Conservation (phyloP, 2,113 vertebrate genomes). For the Crotalus helleri region DNA sequence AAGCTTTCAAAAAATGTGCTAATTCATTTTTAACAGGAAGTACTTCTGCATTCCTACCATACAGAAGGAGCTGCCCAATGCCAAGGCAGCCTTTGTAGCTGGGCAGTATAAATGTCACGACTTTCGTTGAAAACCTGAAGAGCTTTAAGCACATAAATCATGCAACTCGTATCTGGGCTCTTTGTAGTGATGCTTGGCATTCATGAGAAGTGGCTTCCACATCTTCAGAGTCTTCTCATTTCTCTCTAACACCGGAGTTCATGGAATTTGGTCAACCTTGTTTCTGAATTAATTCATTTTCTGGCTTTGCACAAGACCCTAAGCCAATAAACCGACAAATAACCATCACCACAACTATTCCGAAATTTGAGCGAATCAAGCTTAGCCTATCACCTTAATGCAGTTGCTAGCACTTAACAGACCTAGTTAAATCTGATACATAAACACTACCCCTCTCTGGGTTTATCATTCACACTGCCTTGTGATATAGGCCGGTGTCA, state of each 20-base stretch:
- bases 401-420: neutral
- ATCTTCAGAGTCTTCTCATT: neutral
- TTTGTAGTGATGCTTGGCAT: neutral
- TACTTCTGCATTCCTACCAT: neutral
- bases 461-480: neutral
- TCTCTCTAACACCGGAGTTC: neutral
- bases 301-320: neutral
- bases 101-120: too few relatives aligned
- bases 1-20: too few relatives aligned
- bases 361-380: neutral
- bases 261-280: neutral
- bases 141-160: neutral
- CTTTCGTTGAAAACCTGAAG: neutral
- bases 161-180: neutral
- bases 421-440: neutral
- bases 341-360: neutral
- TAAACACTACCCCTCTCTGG: neutral
- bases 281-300: neutral
- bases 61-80: neutral
- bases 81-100: neutral
- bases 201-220: neutral
- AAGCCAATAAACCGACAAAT: neutral
- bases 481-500: neutral
- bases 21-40: neutral
- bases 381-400: neutral